These are phyloP conservation scores for Cynocephalus volans DNA, from an alignment of 2,113 vertebrate genomes.

Conservation along the genomic window DNA sequence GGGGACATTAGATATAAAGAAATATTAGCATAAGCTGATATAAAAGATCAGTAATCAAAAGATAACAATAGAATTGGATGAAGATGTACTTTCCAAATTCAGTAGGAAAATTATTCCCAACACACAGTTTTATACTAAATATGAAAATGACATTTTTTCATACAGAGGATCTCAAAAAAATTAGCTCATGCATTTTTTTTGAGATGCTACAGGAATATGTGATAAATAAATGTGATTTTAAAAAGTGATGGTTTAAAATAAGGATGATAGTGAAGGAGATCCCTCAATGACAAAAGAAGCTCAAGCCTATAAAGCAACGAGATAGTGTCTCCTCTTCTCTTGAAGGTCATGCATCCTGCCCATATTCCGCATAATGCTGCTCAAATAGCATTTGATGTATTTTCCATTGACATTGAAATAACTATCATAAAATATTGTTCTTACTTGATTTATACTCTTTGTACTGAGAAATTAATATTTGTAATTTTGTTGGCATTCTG, in stretches of 20 bases:
- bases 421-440: background rate
- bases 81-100: background rate
- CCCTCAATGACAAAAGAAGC: background rate
- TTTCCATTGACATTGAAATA: background rate
- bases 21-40: background rate
- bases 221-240: background rate
- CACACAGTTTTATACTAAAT: background rate
- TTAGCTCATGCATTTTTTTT: background rate
- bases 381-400: background rate
- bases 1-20: background rate
- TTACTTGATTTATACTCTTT: background rate
- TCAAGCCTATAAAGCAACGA: background rate
- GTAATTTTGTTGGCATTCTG: background rate
- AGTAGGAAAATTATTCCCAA: background rate
- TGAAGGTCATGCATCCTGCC: background rate
- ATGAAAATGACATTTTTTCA: background rate
- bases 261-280: background rate
- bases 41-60: background rate
- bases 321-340: background rate
- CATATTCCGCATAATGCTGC: background rate
- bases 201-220: background rate
- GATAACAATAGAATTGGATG: background rate
- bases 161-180: background rate
- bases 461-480: background rate
- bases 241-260: background rate